Evolutionary conservation across 2,797 vertebrate genomes (phyloP).

Genomic region (Nannoperca australis): DNA sequence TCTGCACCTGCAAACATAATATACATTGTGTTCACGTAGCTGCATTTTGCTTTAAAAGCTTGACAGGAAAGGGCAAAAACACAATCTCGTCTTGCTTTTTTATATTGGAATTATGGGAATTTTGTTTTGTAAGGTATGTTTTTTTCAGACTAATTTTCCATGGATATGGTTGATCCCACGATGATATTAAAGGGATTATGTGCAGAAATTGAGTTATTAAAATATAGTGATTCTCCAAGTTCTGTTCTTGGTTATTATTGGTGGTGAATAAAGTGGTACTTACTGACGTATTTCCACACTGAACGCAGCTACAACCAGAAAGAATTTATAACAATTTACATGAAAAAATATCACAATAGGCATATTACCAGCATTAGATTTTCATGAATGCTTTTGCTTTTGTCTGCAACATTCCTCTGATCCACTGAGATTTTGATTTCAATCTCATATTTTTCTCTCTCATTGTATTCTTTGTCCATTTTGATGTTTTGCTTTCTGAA

Average conservation of each 20-base stretch:
- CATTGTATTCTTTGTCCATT: not conserved
- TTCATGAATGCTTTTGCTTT: not conserved
- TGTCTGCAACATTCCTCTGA: not conserved
- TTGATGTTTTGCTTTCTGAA: not conserved
- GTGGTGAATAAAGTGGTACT: not conserved
- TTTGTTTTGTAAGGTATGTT: not conserved
- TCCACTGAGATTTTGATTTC: not conserved
- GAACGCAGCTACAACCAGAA: not conserved
- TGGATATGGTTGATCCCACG: not conserved
- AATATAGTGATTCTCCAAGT: not conserved
- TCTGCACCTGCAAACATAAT: not conserved
- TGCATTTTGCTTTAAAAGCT: not conserved
- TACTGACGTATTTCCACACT: not conserved
- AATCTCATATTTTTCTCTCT: not conserved
- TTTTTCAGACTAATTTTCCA: not conserved
- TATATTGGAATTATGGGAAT: not conserved
- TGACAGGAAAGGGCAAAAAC: not conserved
- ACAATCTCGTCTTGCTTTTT: not conserved
- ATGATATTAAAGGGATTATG: not conserved
- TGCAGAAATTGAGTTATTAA: not conserved
- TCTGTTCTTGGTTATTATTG: too few species aligned
- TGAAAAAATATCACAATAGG: not conserved
- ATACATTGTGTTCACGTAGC: not conserved
- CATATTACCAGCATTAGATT: not conserved
- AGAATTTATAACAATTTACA: not conserved